Base-by-base conservation (phyloP, 2,113 vertebrate species). In the Pleuronectes platessa region DNA sequence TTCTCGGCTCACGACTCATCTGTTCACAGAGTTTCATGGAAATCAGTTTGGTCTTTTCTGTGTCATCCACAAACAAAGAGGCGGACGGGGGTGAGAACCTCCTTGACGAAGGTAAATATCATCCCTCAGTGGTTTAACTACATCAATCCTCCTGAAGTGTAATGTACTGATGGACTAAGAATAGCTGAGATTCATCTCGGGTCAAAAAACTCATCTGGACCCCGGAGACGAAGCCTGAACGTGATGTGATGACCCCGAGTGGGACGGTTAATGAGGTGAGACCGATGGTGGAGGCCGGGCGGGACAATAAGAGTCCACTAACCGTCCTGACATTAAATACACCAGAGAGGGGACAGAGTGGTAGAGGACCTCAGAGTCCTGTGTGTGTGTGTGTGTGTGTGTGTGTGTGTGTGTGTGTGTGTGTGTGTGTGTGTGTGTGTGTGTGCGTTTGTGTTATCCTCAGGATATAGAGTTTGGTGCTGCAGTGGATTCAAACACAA, bases 201-300 rank as follows among this genome's bases (percentile, higher is more conserved):
- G 54, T 35, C 2, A 0, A 3, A 3, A 74, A 75, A 61, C 66
- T 76, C 67, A 20, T 63, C 26, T 42, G 61, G 35, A 20, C 72
- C 69, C 68, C 15, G 6, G 61, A 56, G 61, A 76, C 6, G 47
- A 13, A 18, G 18, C 42, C 35, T 65, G 59, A 62, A 37, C 7
- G 13, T n/a, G 24, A 71, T 58, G 64, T 5, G 1, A 45, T 3
- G 49, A 66, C 66, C 54, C 27, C 0, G 23, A 65, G 58, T 31
- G 53, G 68, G 58, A 49, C 35, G 2, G 37, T 51, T 81, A 83
- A 87, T 87, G 77, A 68, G 53, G 74, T 47, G 83, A 72, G 78
- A 79, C 80, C 65, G 21, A 42, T 23, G 17, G 7, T 20, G 18
- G 2, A 23, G 49, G 54, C n/a, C 35, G 69, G 20, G 35, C 40